Evolutionary conservation across 2,888 invertebrate genomes (phyloP).

Genomic region (Catocala sponsa): DNA sequence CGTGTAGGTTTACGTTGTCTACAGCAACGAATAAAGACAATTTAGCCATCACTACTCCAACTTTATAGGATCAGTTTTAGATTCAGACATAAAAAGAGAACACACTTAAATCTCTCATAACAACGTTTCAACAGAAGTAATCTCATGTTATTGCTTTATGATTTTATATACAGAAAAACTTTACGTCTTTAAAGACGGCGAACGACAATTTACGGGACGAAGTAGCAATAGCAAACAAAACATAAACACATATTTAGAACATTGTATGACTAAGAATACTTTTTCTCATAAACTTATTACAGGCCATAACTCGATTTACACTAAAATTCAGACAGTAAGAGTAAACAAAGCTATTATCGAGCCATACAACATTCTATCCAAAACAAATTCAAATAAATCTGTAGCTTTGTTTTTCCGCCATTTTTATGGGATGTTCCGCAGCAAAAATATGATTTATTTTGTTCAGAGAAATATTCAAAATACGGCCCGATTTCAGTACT

Average conservation of each 20-base stretch:
- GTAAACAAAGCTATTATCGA: conserved; percentile 59
- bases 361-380: conserved; percentile 45
- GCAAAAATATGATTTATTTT: conserved; percentile 49
- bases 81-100: too few species aligned
- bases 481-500: conserved; percentile 22
- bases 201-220: too few species aligned
- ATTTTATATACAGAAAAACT: too few species aligned
- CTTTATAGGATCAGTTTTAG: conserved; percentile 12
- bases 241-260: conserved; percentile 32
- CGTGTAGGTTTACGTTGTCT: too few species aligned
- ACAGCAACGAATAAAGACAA: too few species aligned
- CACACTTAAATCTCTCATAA: too few species aligned
- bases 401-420: conserved; percentile 45
- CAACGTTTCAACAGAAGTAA: too few species aligned
- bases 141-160: too few species aligned
- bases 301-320: conserved; percentile 57
- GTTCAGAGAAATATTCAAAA: conserved; percentile 43
- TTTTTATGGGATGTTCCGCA: conserved; percentile 42
- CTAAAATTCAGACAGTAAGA: conserved; percentile 48
- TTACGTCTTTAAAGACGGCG: too few species aligned
- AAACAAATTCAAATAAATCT: conserved; percentile 52
- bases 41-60: too few species aligned
- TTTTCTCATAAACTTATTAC: conserved; percentile 47
- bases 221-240: conserved; percentile 26
- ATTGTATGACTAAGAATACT: conserved; percentile 27